These are phyloP conservation scores for Plotosus lineatus DNA, from an alignment of 2,113 vertebrate genomes.

Conservation along the genomic window DNA sequence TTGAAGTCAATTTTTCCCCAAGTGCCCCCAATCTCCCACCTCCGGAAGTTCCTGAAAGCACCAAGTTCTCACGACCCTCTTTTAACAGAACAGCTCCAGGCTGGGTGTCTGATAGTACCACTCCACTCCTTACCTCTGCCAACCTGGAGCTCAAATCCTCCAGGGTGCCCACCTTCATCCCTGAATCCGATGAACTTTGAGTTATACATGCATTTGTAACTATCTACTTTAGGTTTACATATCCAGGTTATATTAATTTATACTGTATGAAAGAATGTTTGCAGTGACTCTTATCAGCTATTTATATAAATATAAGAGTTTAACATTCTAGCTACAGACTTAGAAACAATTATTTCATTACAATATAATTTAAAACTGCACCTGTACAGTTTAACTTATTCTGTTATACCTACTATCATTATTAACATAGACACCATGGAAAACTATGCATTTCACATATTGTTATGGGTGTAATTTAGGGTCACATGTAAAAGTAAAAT, in stretches of 20 bases:
- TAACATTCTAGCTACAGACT: not conserved
- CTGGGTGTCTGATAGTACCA: constrained; percentile 76
- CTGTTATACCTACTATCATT: not conserved
- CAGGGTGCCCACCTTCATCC: constrained; percentile 58
- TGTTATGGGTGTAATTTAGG: not conserved
- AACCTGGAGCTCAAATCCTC: constrained; percentile 61
- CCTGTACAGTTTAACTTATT: not conserved
- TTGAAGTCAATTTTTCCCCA: constrained; percentile 74
- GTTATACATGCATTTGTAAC: not conserved
- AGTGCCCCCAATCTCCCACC: constrained; percentile 71
- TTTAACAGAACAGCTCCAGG: constrained; percentile 93
- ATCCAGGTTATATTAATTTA: constrained; percentile 1
- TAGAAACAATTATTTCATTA: not conserved
- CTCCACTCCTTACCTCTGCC: constrained; percentile 69
- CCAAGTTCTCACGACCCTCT: constrained; percentile 76
- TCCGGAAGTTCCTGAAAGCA: constrained; percentile 72
- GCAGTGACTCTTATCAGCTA: not conserved
- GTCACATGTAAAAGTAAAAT: not conserved
- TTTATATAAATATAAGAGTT: not conserved
- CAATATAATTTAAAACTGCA: not conserved
- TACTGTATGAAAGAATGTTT: constrained; percentile 13
- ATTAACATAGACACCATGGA: not conserved
- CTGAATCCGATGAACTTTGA: constrained; percentile 96
- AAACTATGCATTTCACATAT: not conserved
- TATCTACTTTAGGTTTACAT: not conserved